Evolutionary conservation across 2,113 vertebrate genomes (phyloP).

Genomic region (human): GRCh38 chr9:71356501-71357000

Average conservation of each 20-base stretch:
- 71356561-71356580: background rate
- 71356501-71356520: background rate
- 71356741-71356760: background rate
- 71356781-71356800: background rate
- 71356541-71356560: background rate
- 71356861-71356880: background rate
- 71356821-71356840: background rate
- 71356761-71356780: background rate
- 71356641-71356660: background rate
- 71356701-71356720: background rate
- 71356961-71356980: background rate
- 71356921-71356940: constrained; percentile 7
- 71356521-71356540: background rate
- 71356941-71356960: constrained; percentile 8
- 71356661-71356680: background rate
- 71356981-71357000: background rate
- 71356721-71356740: background rate
- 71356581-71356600: background rate
- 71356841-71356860: background rate
- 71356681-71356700: background rate
- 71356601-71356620: background rate
- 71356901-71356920: background rate
- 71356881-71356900: background rate
- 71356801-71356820: background rate
- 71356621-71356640: background rate